These are phyloP conservation scores for Novumbra hubbsi DNA, from an alignment of 2,797 vertebrate species.

Conservation along the genomic window DNA sequence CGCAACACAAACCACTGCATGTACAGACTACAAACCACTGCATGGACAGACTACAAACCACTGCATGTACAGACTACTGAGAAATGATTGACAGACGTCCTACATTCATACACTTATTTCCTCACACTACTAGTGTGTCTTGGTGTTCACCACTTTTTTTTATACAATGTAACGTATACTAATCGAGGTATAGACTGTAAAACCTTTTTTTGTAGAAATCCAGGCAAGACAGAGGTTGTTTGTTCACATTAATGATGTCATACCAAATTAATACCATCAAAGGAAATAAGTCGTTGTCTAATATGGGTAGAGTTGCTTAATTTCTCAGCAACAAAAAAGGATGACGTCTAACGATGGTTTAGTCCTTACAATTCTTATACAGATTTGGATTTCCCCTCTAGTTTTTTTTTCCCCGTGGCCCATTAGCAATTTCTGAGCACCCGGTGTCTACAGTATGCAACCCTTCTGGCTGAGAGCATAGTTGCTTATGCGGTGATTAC, in stretches of 20 bases:
- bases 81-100: neutral
- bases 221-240: neutral
- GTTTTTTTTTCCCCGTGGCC: too few species aligned
- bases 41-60: neutral
- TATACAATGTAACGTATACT: neutral
- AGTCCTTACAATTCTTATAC: too few species aligned
- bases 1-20: neutral
- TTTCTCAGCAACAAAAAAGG: constrained; percentile 36
- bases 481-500: too few species aligned
- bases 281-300: constrained; percentile 34
- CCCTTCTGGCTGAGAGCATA: too few species aligned
- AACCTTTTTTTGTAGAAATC: neutral
- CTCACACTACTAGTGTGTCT: neutral
- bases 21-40: neutral
- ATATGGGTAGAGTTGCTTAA: neutral
- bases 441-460: too few species aligned
- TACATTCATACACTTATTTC: neutral
- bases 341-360: neutral
- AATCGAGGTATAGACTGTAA: neutral
- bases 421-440: too few species aligned
- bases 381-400: too few species aligned
- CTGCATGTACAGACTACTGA: neutral
- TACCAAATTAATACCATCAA: constrained; percentile 42
- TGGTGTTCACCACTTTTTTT: neutral
- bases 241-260: neutral